A percentile compares a stretch with the other conserved stretches of the same genome.
These are phyloP conservation scores for Tinamus major DNA, from an alignment of 2,797 vertebrate species.

Conservation along the genomic window DNA sequence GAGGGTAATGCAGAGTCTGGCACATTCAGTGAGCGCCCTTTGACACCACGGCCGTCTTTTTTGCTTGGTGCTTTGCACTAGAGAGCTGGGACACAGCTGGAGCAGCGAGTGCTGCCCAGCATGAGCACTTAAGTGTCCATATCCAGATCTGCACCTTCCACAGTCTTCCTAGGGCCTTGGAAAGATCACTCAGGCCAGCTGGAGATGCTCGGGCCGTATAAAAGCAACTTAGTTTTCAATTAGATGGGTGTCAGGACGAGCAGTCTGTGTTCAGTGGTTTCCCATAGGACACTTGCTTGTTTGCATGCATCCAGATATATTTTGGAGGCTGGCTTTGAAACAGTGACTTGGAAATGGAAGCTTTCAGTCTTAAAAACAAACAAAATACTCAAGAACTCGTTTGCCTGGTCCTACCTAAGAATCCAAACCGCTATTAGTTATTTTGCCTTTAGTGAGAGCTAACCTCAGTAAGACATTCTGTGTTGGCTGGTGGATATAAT, in stretches of 20 bases:
- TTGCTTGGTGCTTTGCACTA: background rate
- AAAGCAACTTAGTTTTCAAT: conserved; percentile 11
- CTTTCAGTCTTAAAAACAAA: conserved; percentile 39
- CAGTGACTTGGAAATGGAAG: conserved; percentile 37
- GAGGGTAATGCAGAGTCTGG: conserved; percentile 9
- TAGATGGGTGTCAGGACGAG: conserved; percentile 42
- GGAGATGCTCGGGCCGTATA: conserved; percentile 26
- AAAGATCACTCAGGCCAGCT: conserved; percentile 54
- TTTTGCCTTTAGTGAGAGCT: conserved; percentile 55
- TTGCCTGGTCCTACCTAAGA: background rate
- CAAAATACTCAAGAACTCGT: conserved; percentile 2
- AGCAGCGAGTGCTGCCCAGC: background rate
- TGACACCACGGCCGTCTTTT: background rate
- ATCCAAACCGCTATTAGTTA: conserved; percentile 48
- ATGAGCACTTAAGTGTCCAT: fast-evolving
- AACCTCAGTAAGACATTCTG: conserved; percentile 23
- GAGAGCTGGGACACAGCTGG: background rate
- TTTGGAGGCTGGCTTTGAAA: conserved; percentile 53
- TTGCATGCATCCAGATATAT: conserved; percentile 2
- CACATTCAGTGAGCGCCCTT: conserved; percentile 1
- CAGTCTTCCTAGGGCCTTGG: background rate
- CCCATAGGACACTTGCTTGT: conserved; percentile 4
- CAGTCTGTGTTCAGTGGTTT: conserved; percentile 44
- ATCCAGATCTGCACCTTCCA: background rate
- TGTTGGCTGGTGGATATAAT: conserved; percentile 21